Evolutionary conservation across 2,888 invertebrate genomes (phyloP).

Genomic region (Pristionchus maxplancki): DNA sequence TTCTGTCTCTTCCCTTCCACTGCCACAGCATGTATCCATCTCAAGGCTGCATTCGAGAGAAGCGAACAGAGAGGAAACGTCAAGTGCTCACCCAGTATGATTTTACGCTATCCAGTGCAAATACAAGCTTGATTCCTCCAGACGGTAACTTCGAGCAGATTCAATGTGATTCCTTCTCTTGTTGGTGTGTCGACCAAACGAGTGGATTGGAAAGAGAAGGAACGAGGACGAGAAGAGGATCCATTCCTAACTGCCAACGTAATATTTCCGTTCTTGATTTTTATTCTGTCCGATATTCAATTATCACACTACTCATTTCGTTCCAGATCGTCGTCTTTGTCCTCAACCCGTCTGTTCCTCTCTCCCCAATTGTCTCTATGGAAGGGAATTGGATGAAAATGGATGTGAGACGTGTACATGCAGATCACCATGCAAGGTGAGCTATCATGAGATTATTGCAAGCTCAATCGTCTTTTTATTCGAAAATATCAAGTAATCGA

Average conservation of each 20-base stretch:
- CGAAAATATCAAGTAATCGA: too few relatives aligned
- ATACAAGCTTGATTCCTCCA: too few relatives aligned
- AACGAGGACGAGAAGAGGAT: slow-evolving; percentile 62
- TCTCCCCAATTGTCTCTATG: slow-evolving; percentile 65
- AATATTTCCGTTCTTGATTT: neutral
- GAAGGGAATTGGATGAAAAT: slow-evolving; percentile 67
- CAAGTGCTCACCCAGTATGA: slow-evolving; percentile 38
- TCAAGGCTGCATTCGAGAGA: slow-evolving; percentile 68
- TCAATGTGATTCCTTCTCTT: slow-evolving; percentile 68
- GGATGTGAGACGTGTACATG: slow-evolving; percentile 74
- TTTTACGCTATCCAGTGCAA: neutral
- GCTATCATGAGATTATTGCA: too few relatives aligned
- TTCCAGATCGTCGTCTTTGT: slow-evolving; percentile 55
- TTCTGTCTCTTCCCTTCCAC: slow-evolving; percentile 63
- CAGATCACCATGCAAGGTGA: slow-evolving; percentile 69
- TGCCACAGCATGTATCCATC: slow-evolving; percentile 69
- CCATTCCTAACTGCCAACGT: slow-evolving; percentile 65
- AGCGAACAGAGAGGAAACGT: slow-evolving; percentile 62
- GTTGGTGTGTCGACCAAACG: slow-evolving; percentile 73
- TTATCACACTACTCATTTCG: too few relatives aligned
- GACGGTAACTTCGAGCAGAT: slow-evolving; percentile 70
- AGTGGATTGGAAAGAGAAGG: slow-evolving; percentile 70
- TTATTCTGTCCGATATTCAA: too few relatives aligned
- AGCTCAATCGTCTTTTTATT: too few relatives aligned
- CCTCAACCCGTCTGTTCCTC: slow-evolving; percentile 50